A percentile compares a stretch with the other conserved stretches of the same genome.
Evolutionary conservation across 2,113 vertebrate species (phyloP).

Genomic region (Myiozetetes cayanensis): DNA sequence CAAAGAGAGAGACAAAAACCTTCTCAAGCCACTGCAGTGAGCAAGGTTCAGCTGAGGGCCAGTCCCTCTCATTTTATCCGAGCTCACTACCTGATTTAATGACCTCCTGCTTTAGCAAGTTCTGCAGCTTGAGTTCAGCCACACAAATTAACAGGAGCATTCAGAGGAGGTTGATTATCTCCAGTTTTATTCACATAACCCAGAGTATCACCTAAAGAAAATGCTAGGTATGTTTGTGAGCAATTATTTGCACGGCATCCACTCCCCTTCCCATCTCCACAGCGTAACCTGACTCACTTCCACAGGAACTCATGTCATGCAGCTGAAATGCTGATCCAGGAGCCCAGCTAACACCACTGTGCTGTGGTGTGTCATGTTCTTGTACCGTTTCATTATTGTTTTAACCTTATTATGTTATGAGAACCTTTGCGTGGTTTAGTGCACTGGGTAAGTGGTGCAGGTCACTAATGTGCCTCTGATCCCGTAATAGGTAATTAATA

Average conservation of each 20-base stretch:
- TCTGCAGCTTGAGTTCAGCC: neutral
- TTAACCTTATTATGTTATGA: slow-evolving; percentile 18
- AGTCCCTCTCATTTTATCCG: neutral
- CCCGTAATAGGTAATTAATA: slow-evolving; percentile 53
- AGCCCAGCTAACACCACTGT: neutral
- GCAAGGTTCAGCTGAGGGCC: neutral
- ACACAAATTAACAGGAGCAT: neutral
- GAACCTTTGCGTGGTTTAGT: neutral
- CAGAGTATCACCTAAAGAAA: neutral
- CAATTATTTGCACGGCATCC: neutral
- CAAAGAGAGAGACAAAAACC: neutral
- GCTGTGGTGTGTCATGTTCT: neutral
- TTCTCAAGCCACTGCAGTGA: neutral
- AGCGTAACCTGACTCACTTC: neutral
- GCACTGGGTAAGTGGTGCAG: neutral
- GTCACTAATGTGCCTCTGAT: slow-evolving; percentile 43
- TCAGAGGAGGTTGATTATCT: neutral
- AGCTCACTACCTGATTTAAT: neutral
- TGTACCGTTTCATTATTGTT: neutral
- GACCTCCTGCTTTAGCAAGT: neutral
- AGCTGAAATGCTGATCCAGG: neutral
- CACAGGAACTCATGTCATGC: accelerated
- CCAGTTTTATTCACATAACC: neutral
- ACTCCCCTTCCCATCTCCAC: neutral
- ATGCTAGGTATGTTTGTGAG: neutral